Evolutionary conservation across 2,888 invertebrate species (phyloP).

Genomic region (Belgica antarctica): DNA sequence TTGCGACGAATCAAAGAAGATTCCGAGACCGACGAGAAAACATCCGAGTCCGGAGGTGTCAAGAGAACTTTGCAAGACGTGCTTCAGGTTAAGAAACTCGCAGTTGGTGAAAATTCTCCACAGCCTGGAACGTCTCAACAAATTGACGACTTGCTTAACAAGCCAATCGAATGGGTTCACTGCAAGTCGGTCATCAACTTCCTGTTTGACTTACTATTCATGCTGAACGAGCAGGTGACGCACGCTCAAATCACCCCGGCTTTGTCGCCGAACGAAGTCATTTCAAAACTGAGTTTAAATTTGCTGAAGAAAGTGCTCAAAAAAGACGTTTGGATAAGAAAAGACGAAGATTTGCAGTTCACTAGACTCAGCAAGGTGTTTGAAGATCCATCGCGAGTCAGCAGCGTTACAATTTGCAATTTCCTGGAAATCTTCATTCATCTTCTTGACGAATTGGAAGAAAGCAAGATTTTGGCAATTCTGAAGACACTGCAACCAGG

Average conservation of each 20-base stretch:
- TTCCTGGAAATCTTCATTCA: conserved; percentile 90
- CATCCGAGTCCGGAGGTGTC: conserved; percentile 45
- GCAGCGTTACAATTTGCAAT: conserved; percentile 81
- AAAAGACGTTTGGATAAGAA: conserved; percentile 86
- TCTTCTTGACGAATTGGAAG: conserved; percentile 77
- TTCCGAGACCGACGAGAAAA: conserved; percentile 55
- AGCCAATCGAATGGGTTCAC: conserved; percentile 82
- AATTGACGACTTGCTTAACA: conserved; percentile 67
- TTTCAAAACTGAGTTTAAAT: conserved; percentile 76
- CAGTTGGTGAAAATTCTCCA: conserved; percentile 48
- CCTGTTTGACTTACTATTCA: conserved; percentile 87
- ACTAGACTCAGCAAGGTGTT: conserved; percentile 87
- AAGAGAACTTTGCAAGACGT: conserved; percentile 54
- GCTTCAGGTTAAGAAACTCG: conserved; percentile 50
- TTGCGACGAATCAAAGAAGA: conserved; percentile 78
- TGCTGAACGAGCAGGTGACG: conserved; percentile 69
- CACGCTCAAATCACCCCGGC: conserved; percentile 49
- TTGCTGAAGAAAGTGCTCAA: conserved; percentile 86
- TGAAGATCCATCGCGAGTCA: conserved; percentile 52
- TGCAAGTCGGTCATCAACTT: conserved; percentile 92
- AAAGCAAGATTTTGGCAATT: conserved; percentile 78
- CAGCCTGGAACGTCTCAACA: conserved; percentile 46
- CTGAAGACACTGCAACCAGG: conserved; percentile 87
- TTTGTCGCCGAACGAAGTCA: conserved; percentile 64
- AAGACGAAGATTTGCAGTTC: conserved; percentile 85